Conservation (phyloP, 1,140 invertebrate genomes). For the Macrobrachium nipponense region DNA sequence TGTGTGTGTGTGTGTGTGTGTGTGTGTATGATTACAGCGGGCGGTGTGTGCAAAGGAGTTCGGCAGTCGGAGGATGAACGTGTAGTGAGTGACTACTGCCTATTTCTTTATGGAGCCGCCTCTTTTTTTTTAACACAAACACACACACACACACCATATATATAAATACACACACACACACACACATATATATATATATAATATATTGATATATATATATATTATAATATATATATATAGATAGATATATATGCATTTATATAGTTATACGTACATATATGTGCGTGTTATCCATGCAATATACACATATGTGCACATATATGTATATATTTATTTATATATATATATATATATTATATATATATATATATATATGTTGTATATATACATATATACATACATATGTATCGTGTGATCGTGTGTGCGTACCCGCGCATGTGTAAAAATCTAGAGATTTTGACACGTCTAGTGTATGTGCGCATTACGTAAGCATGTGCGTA, state of each 20-base stretch:
- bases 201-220: slow-evolving; percentile 5
- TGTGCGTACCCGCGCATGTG: background rate
- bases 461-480: too few species aligned
- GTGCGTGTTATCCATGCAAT: background rate
- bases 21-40: background rate
- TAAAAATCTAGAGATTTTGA: background rate
- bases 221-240: slow-evolving; percentile 14
- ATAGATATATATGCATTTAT: background rate
- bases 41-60: too few species aligned
- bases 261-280: background rate
- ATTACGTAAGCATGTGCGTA: too few species aligned
- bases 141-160: background rate
- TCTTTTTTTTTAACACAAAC: too few species aligned
- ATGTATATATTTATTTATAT: background rate
- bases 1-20: background rate
- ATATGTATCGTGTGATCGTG: too few species aligned
- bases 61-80: too few species aligned
- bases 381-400: background rate
- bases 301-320: background rate
- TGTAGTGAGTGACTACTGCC: too few species aligned
- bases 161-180: background rate
- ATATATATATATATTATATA: background rate
- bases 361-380: background rate
- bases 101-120: too few species aligned
- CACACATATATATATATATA: background rate